These are phyloP conservation scores for Thaumetopoea pityocampa DNA, from an alignment of 1,140 invertebrate species.

Conservation along the genomic window DNA sequence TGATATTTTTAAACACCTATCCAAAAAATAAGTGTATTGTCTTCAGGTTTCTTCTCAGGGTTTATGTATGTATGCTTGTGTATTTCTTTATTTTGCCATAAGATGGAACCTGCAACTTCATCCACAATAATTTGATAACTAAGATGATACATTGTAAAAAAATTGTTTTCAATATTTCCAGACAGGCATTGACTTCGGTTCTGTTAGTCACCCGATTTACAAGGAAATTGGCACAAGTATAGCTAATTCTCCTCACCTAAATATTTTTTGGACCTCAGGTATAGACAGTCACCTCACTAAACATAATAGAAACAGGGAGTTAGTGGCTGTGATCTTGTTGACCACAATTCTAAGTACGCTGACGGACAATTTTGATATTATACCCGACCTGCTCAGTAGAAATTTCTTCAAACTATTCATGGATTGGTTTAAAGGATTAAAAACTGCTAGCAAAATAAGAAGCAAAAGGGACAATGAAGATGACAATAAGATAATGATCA, in stretches of 20 bases:
- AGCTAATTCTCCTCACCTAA: slow-evolving; percentile 61
- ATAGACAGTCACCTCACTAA: slow-evolving; percentile 77
- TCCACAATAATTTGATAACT: no score
- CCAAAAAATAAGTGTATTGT: no score
- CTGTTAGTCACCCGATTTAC: slow-evolving; percentile 78
- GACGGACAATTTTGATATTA: slow-evolving; percentile 58
- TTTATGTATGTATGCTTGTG: no score
- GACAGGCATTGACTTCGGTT: slow-evolving; percentile 77
- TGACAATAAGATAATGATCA: slow-evolving; percentile 74
- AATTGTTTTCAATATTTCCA: slow-evolving; percentile 45
- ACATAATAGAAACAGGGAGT: slow-evolving; percentile 78
- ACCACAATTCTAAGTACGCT: slow-evolving; percentile 72
- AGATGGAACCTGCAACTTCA: not conserved
- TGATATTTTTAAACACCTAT: no score
- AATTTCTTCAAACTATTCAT: slow-evolving; percentile 77
- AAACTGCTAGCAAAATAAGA: slow-evolving; percentile 64
- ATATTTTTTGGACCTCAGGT: slow-evolving; percentile 73
- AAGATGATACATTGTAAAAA: not conserved
- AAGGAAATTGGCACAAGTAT: slow-evolving; percentile 75
- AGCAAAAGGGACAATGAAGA: slow-evolving; percentile 65
- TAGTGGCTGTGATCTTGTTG: slow-evolving; percentile 74
- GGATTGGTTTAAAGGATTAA: slow-evolving; percentile 74
- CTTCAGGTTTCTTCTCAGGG: no score
- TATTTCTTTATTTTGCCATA: no score
- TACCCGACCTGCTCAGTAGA: slow-evolving; percentile 73